Conservation (phyloP, 1,140 invertebrate genomes). For the Pachypsylla venusta region DNA sequence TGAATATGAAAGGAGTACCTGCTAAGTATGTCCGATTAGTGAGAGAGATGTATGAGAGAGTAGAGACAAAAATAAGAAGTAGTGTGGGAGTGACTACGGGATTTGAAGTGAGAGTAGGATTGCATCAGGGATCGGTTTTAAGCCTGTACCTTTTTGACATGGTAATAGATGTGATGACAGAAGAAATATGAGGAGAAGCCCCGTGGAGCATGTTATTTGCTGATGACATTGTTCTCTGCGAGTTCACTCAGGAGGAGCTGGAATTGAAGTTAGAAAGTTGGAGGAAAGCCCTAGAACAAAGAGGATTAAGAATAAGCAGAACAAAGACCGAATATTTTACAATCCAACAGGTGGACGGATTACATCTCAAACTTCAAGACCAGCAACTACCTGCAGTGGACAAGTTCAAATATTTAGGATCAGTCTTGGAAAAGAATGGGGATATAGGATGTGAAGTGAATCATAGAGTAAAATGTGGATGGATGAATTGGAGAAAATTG, state of each 20-base stretch:
- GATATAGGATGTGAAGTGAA: neutral
- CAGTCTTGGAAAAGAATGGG: constrained; percentile 4
- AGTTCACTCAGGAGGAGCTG: neutral
- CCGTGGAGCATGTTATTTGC: constrained; percentile 5
- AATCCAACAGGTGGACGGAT: neutral
- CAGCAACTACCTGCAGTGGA: neutral
- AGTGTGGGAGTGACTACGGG: constrained; percentile 4
- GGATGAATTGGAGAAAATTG: constrained; percentile 14
- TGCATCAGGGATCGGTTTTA: constrained; percentile 5
- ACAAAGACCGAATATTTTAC: constrained; percentile 1
- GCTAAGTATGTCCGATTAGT: neutral
- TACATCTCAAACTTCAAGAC: neutral
- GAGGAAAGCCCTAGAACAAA: constrained; percentile 1
- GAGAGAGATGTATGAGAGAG: neutral
- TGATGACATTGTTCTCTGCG: neutral
- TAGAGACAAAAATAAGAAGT: constrained; percentile 1
- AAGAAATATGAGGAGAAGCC: neutral
- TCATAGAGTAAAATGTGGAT: constrained; percentile 4
- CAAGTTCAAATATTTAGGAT: constrained; percentile 3
- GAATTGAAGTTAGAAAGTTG: neutral
- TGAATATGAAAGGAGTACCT: constrained; percentile 5
- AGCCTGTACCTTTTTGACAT: constrained; percentile 6
- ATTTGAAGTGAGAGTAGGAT: neutral
- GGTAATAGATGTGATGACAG: neutral
- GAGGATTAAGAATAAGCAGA: constrained; percentile 5